phyloP scores from a whole-genome alignment of 2,797 vertebrate species.

The Smutsia temminckii region DNA sequence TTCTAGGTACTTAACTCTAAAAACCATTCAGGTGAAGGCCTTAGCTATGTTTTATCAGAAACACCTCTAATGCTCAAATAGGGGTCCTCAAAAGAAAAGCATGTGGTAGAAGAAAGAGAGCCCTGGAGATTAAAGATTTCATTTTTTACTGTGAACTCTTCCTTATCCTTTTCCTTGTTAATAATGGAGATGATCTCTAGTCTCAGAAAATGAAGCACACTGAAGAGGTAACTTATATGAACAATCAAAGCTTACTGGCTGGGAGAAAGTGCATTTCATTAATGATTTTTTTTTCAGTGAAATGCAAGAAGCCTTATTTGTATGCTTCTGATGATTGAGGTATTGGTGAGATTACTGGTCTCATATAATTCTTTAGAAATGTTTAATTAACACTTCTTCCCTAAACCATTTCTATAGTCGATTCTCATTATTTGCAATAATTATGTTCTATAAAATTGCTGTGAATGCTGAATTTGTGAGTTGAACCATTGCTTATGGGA shows the following conservation, averaged over 20 bases:
- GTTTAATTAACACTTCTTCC: constrained; percentile 55
- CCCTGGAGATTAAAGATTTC: neutral
- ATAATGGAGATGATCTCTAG: neutral
- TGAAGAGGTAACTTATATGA: neutral
- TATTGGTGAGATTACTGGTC: constrained; percentile 15
- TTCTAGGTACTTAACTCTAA: neutral
- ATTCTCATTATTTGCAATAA: neutral
- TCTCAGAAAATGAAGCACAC: neutral
- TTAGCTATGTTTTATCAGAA: neutral
- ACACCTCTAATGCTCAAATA: neutral
- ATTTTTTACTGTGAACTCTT: neutral
- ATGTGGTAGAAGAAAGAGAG: neutral
- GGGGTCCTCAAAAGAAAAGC: neutral
- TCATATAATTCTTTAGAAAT: constrained; percentile 36
- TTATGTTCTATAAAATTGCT: neutral
- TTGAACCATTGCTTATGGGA: neutral
- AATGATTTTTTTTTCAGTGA: neutral
- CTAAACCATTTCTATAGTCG: neutral
- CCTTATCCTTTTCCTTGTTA: neutral
- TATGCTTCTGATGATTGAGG: constrained; percentile 35
- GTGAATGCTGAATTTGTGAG: neutral
- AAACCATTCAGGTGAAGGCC: neutral
- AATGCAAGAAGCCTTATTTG: neutral
- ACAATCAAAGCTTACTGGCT: neutral
- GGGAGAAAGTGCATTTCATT: neutral